Evolutionary conservation across 1,140 invertebrate genomes (phyloP).

Genomic region (Megathymus violae): DNA sequence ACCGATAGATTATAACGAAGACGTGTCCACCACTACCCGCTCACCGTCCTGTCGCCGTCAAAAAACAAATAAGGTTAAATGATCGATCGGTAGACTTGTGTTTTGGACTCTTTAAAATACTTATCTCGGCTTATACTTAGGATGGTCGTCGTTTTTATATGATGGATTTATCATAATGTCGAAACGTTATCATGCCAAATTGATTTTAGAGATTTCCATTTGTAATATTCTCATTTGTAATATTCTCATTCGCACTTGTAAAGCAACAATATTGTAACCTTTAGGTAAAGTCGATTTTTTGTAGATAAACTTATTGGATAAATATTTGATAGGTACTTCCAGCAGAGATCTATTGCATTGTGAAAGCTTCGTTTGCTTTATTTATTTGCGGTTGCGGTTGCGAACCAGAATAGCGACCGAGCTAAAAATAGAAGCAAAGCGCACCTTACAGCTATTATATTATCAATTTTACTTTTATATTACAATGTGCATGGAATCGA

Average conservation of each 20-base stretch:
- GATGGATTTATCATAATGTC: conserved; percentile 31
- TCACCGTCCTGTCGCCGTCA: conserved; percentile 75
- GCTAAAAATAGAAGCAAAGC: conserved; percentile 64
- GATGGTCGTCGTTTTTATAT: conserved; percentile 33
- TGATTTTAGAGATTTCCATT: conserved; percentile 4
- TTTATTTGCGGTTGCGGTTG: conserved; percentile 64
- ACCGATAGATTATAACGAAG: conserved; percentile 64
- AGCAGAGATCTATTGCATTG: conserved; percentile 39
- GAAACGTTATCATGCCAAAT: conserved; percentile 14
- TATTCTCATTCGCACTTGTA: no score
- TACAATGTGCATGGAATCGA: conserved; percentile 28
- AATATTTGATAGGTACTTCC: conserved; percentile 32
- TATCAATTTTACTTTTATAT: conserved; percentile 30
- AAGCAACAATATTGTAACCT: no score
- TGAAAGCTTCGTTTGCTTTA: conserved; percentile 53
- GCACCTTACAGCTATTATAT: conserved; percentile 48
- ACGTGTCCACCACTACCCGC: conserved; percentile 65
- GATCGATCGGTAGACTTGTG: conserved; percentile 74
- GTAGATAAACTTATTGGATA: not conserved
- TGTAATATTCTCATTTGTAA: no score
- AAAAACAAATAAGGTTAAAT: conserved; percentile 82
- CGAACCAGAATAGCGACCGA: conserved; percentile 58
- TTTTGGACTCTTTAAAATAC: conserved; percentile 72
- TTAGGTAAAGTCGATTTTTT: no score
- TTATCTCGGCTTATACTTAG: conserved; percentile 58